Conservation (phyloP, 2,797 vertebrate genomes). For the Epinephelus awoara region DNA sequence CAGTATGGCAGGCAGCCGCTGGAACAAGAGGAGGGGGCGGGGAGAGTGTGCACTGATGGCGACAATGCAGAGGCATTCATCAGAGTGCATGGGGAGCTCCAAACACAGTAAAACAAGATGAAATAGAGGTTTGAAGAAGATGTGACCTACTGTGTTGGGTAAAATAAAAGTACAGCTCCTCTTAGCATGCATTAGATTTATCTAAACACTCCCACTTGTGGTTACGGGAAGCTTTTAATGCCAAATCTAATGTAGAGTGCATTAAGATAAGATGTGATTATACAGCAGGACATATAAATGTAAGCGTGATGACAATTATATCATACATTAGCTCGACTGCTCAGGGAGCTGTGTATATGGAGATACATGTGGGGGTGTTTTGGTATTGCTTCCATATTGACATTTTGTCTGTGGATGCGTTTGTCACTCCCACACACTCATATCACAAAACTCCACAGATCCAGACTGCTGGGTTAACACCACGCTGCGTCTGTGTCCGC, state of each 20-base stretch:
- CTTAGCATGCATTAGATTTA: no score
- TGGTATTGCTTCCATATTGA: constrained; percentile 6
- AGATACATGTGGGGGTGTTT: neutral
- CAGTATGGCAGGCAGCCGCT: constrained; percentile 16
- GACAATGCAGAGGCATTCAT: neutral
- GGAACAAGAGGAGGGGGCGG: neutral
- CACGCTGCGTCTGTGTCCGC: constrained; percentile 18
- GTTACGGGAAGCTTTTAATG: no score
- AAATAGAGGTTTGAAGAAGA: no score
- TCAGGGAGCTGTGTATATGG: neutral
- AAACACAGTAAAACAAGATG: constrained; percentile 60
- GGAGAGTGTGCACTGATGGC: neutral
- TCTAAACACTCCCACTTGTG: no score
- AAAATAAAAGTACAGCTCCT: no score
- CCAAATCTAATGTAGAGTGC: no score
- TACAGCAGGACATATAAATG: no score
- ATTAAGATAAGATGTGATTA: no score
- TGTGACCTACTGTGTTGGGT: no score
- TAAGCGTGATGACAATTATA: neutral
- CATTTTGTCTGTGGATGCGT: neutral
- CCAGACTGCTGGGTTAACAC: constrained; percentile 26
- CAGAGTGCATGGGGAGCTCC: constrained; percentile 29
- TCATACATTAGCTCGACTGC: no score
- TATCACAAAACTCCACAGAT: constrained; percentile 1
- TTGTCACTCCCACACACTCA: constrained; percentile 4